Evolutionary conservation across 2,113 vertebrate genomes (phyloP).

Genomic region (Gambusia holbrooki): DNA sequence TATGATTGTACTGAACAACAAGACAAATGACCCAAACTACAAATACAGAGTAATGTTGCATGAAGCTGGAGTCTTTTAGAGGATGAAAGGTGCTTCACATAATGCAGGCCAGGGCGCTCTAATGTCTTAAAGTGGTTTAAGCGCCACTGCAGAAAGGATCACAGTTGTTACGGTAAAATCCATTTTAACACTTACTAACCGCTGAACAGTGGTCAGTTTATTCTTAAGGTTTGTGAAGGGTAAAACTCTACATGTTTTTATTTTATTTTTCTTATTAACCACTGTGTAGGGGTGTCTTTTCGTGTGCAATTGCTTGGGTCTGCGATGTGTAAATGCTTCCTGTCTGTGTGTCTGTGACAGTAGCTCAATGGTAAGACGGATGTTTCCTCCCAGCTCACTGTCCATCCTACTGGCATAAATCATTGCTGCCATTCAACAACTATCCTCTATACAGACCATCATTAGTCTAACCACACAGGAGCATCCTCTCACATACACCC

Average conservation of each 20-base stretch:
- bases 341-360: constrained; percentile 39
- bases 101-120: neutral
- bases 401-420: constrained; percentile 63
- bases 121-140: constrained; percentile 14
- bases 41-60: neutral
- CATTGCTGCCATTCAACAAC: constrained; percentile 62
- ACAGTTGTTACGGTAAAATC: constrained; percentile 30
- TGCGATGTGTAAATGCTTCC: neutral
- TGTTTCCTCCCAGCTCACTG: constrained; percentile 49
- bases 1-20: neutral
- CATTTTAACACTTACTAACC: constrained; percentile 37
- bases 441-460: constrained; percentile 55
- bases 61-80: neutral
- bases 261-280: no score
- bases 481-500: constrained; percentile 41
- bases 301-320: neutral
- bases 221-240: constrained; percentile 24
- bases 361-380: constrained; percentile 35
- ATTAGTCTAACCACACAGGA: constrained; percentile 71
- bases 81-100: constrained; percentile 9
- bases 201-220: constrained; percentile 16
- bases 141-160: constrained; percentile 3
- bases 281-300: neutral
- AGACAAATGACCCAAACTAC: neutral
- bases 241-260: neutral